Evolutionary conservation across 2,113 vertebrate species (phyloP), one percentile per base, ranked within the genome.

Genomic region (Scatophagus argus): DNA sequence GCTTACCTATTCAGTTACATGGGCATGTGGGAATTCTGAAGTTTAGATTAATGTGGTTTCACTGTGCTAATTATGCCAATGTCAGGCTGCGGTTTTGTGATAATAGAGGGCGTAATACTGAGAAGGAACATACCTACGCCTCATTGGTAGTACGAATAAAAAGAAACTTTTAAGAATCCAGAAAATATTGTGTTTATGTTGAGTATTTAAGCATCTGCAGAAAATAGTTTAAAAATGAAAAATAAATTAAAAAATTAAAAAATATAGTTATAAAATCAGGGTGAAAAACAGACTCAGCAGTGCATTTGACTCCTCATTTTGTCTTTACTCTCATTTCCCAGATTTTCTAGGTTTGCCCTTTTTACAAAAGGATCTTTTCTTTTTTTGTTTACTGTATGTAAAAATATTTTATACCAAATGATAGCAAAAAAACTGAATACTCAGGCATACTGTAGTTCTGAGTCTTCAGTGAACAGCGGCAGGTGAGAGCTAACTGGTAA

Each of bases 11-110:
- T 80, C 44, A 62, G 68, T 78, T 78, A 77, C 69, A 47, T 9
- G 14, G 49, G 11, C 63, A 44, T 65, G 55, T 60, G 75, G 67
- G 78, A 41, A 78, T 60, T 71, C 34, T 65, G 72, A 61, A 31
- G 79, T 69, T 76, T 73, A 55, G 66, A 85, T 79, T 62, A 68
- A 68, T 76, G 49, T 54, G 12, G 23, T 75, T 82, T 81, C 47
- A 36, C 41, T 75, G 63, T 46, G 60, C 74, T 74, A 77, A 69
- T 79, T 73, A 69, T 77, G 39, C 14, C 39, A 43, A 29, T 36
- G 58, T 61, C 68, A 56, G 44, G 43, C 54, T 75, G 79, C 23
- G 74, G 39, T 74, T 75, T 51, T 13, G 56, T 52, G 58, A 74
- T 74, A 23, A 60, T 74, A 17, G 41, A 74, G 36, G 64, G 10